Base-by-base conservation (phyloP, 2,113 vertebrate species). In the Mirza zaza region DNA sequence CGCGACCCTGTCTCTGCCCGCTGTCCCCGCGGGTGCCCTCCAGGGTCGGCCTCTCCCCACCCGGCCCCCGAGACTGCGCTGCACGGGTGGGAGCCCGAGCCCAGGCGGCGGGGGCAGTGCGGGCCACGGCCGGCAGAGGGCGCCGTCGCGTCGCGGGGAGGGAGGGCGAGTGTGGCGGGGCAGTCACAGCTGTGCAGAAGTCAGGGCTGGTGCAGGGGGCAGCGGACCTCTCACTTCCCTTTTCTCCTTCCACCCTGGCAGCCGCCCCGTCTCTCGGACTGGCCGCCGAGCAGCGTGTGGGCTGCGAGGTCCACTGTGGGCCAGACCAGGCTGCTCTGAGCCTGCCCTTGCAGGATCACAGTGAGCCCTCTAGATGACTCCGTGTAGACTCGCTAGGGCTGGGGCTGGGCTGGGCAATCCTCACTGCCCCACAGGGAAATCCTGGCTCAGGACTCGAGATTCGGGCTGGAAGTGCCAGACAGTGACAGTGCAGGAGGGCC, bases 61-160 rank as follows among this genome's bases (percentile, higher is more conserved):
- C 4, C 11, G 6, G 2, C 3, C 6, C 55, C n/a, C 50, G 63
- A 55, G 4, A 10, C 42, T 3, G 21, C 1, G 1, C 29, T 39
- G 11, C 1, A 0, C 45, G 80, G 27, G 17, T 8, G 25, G 8
- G 34, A 93, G 39, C 18, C 18, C 55, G 48, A 1, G 3, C 21
- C 21, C 32, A n/a, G 32, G 73, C 3, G 13, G 1, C 17, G 9
- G 59, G 57, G 23, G 8, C 50, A 48, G 50, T 4, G 6, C 39
- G 2, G 0, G 32, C 36, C 10, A 4, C 13, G 14, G 55, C 34
- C 81, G 27, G 59, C 39, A 14, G 63, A 91, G 39, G 9, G 6
- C 8, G 17, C 21, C 5, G 15, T 1, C 20, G 11, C 7, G 67
- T 17, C 17, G 11, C 13, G 13, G 9, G 39, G 50, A 70, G 34